These are phyloP conservation scores for Petrocephalus schoutedeni DNA, from an alignment of 2,797 vertebrate genomes.

Conservation along the genomic window DNA sequence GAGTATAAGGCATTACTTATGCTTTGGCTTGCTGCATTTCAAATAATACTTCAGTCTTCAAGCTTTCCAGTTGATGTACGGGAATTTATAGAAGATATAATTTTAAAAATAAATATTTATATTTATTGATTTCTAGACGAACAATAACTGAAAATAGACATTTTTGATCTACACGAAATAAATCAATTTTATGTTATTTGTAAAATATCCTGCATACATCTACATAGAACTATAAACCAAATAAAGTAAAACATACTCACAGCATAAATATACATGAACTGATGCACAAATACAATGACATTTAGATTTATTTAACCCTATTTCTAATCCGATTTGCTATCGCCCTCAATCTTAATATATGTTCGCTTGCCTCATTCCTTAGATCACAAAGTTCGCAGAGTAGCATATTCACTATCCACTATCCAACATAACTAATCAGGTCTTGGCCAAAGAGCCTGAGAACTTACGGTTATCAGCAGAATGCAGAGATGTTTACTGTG, in stretches of 20 bases:
- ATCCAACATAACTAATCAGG: background rate
- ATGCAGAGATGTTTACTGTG: background rate
- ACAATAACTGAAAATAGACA: background rate
- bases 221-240: background rate
- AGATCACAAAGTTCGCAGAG: background rate
- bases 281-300: background rate
- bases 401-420: background rate
- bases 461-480: background rate
- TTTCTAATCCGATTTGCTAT: background rate
- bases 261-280: background rate
- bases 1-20: background rate
- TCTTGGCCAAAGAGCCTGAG: background rate
- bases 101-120: no score
- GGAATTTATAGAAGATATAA: background rate
- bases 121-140: background rate
- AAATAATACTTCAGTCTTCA: background rate
- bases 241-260: background rate
- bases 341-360: background rate
- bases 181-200: background rate
- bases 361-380: background rate
- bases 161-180: background rate
- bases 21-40: background rate
- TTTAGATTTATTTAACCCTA: background rate
- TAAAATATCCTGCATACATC: background rate
- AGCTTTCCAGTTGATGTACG: background rate